A percentile compares a stretch with the other conserved stretches of the same genome.
Evolutionary conservation across 2,888 invertebrate species (phyloP).

Genomic region (Stenurella melanura): DNA sequence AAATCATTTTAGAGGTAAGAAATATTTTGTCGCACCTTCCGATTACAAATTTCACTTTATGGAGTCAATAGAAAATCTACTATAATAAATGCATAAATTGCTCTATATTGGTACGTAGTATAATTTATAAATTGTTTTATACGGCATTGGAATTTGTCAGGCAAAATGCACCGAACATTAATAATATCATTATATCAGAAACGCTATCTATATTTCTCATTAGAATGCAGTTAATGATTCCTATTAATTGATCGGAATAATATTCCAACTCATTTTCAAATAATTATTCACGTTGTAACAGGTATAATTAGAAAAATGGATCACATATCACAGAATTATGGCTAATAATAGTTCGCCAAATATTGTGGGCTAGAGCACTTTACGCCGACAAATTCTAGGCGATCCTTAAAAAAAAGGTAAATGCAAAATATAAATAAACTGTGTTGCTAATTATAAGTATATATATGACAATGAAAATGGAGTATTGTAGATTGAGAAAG

Average conservation of each 20-base stretch:
- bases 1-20: too few relatives aligned
- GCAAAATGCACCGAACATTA: background rate
- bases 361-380: background rate
- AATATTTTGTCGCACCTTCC: too few relatives aligned
- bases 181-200: slow-evolving; percentile 7
- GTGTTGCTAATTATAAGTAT: too few relatives aligned
- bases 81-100: background rate
- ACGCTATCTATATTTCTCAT: background rate
- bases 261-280: slow-evolving; percentile 7
- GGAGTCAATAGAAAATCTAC: too few relatives aligned
- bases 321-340: background rate
- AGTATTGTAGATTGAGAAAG: too few relatives aligned
- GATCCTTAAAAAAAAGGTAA: too few relatives aligned
- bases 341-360: background rate
- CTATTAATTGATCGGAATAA: background rate
- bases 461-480: too few relatives aligned
- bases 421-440: too few relatives aligned
- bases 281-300: background rate
- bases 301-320: background rate
- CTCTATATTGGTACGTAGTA: background rate
- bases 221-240: slow-evolving; percentile 3
- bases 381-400: too few relatives aligned
- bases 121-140: background rate
- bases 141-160: background rate
- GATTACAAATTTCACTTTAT: too few relatives aligned